Conservation (phyloP, 2,888 invertebrate genomes). For the Perdita meconis region DNA sequence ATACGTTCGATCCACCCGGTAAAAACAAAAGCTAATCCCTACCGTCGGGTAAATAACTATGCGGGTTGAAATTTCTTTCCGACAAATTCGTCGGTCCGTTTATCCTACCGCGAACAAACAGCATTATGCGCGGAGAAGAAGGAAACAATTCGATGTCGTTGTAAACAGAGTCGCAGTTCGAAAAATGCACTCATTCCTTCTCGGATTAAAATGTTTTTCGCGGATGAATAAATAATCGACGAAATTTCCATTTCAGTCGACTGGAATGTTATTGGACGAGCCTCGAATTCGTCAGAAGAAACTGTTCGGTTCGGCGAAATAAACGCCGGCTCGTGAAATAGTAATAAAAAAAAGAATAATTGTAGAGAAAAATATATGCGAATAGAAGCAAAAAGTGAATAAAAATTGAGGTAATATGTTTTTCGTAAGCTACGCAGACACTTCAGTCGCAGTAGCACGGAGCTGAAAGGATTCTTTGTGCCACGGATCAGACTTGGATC, state of each 20-base stretch:
- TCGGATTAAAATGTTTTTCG: neutral
- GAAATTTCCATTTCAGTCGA: neutral
- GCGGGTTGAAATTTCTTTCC: slow-evolving; percentile 35
- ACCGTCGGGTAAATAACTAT: neutral
- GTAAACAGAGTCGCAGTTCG: too few relatives aligned
- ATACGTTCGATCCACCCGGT: slow-evolving; percentile 35
- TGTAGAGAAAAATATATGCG: too few relatives aligned
- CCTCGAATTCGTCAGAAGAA: neutral
- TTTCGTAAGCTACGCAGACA: neutral
- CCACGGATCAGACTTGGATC: slow-evolving; percentile 47
- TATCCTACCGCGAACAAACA: slow-evolving; percentile 17
- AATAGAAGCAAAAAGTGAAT: too few relatives aligned
- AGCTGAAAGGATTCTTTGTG: too few relatives aligned
- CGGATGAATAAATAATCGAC: neutral
- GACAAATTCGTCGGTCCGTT: slow-evolving; percentile 7
- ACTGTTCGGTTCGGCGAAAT: neutral
- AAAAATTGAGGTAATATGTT: too few relatives aligned
- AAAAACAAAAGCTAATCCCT: slow-evolving; percentile 20
- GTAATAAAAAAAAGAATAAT: too few relatives aligned
- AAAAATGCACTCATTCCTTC: neutral
- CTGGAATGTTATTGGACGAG: neutral
- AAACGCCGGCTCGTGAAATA: too few relatives aligned
- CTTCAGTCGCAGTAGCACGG: too few relatives aligned
- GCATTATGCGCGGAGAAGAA: neutral
- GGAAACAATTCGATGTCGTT: neutral